These are phyloP conservation scores for Petrosia ficiformis DNA, from an alignment of 37 sponge, comb jelly and placozoan genomes.

Conservation along the genomic window DNA sequence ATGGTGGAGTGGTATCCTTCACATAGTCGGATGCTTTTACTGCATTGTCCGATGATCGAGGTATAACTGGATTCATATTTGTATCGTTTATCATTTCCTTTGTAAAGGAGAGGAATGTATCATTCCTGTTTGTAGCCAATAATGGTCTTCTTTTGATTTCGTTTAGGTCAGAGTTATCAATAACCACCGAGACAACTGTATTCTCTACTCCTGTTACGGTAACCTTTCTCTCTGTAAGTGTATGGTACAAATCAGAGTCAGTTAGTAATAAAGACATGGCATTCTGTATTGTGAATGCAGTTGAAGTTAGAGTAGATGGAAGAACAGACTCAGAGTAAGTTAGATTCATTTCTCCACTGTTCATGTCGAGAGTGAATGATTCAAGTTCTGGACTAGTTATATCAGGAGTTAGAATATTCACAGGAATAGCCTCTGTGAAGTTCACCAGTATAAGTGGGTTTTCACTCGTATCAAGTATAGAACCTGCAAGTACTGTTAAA, in stretches of 20 bases:
- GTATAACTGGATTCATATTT: constrained; percentile 38
- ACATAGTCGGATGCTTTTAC: constrained; percentile 34
- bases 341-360: constrained; percentile 64
- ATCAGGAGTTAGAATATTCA: constrained; percentile 37
- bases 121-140: constrained; percentile 30
- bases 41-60: constrained; percentile 29
- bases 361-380: constrained; percentile 70
- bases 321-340: constrained; percentile 79
- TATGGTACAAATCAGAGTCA: constrained; percentile 26
- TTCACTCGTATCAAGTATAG: constrained; percentile 62
- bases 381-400: constrained; percentile 45
- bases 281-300: constrained; percentile 57
- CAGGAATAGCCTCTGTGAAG: constrained; percentile 29
- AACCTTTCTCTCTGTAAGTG: constrained; percentile 39
- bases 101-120: constrained; percentile 61
- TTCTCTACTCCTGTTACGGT: constrained; percentile 31
- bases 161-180: constrained; percentile 65
- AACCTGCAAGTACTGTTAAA: constrained; percentile 35
- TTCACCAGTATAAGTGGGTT: constrained; percentile 45
- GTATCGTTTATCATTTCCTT: constrained; percentile 49
- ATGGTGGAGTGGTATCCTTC: constrained; percentile 64
- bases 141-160: constrained; percentile 49
- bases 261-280: constrained; percentile 6
- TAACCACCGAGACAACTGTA: constrained; percentile 31
- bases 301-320: constrained; percentile 24